Percentiles rank a stretch among this genome's conserved stretches.
phyloP scores from a whole-genome alignment of 2,113 vertebrate species.

The Rhabdomys dilectus region DNA sequence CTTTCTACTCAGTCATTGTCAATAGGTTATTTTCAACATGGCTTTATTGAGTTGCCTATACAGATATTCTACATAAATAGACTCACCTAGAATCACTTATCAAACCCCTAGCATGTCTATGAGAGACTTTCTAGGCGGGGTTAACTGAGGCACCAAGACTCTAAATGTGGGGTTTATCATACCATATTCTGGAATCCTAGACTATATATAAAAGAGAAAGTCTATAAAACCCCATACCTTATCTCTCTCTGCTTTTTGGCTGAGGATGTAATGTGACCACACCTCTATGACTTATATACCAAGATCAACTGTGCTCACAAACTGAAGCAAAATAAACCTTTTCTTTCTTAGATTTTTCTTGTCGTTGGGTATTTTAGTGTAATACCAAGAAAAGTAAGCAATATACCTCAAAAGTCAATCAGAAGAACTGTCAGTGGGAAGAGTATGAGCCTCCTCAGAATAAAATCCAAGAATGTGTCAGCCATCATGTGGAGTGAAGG shows the following conservation, averaged over 20 bases:
- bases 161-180: too few species aligned
- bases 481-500: too few species aligned
- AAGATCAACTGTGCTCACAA: background rate
- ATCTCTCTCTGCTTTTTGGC: background rate
- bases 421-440: too few species aligned
- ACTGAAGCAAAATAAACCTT: background rate
- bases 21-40: background rate
- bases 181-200: background rate
- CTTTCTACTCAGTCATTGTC: background rate
- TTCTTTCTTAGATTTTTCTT: background rate
- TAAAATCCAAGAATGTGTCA: too few species aligned
- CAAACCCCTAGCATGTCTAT: background rate
- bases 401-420: too few species aligned
- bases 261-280: background rate
- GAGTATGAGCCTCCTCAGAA: too few species aligned
- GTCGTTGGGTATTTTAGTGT: too few species aligned
- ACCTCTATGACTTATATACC: too few species aligned
- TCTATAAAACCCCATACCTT: background rate
- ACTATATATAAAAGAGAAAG: background rate
- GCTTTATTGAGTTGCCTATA: background rate
- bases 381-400: too few species aligned
- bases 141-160: background rate
- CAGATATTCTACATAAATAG: background rate
- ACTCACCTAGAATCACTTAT: background rate
- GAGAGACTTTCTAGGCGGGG: background rate